Conservation (phyloP, 2,113 vertebrate species). For the Labrus mixtus region DNA sequence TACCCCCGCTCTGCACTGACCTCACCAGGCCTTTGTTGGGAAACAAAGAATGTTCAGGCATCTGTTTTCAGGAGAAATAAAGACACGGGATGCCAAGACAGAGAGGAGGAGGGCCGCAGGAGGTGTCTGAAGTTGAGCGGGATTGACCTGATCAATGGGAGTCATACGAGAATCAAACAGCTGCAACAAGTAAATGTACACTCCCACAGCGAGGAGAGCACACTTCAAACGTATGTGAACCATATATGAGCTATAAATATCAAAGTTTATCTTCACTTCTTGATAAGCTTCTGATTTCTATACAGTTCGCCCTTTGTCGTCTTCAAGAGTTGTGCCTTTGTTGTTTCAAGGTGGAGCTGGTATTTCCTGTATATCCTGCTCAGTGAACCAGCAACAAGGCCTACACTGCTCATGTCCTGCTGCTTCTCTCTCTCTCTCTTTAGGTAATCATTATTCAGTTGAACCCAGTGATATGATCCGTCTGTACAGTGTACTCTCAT, state of each 20-base stretch:
- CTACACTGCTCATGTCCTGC: conserved; percentile 17
- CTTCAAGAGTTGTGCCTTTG: conserved; percentile 51
- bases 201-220: neutral
- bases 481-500: neutral
- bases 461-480: neutral
- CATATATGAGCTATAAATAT: neutral
- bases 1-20: conserved; percentile 66
- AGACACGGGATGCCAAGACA: conserved; percentile 55
- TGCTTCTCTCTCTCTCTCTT: conserved; percentile 22
- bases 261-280: neutral
- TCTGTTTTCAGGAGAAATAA: conserved; percentile 82
- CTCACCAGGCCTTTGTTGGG: conserved; percentile 80
- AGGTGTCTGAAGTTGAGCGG: conserved; percentile 32
- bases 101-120: conserved; percentile 41
- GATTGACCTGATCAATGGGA: conserved; percentile 32
- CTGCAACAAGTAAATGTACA: neutral
- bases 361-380: conserved; percentile 84
- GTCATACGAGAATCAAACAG: conserved; percentile 9
- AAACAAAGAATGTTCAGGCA: conserved; percentile 80
- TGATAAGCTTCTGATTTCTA: conserved; percentile 1
- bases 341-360: conserved; percentile 78
- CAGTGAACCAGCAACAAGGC: conserved; percentile 43
- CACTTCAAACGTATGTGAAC: neutral
- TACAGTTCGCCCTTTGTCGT: conserved; percentile 36
- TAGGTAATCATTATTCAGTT: conserved; percentile 28